Evolutionary conservation across 92 coral and sea anemone genomes (phyloP).

Genomic region (Porites evermanni): DNA sequence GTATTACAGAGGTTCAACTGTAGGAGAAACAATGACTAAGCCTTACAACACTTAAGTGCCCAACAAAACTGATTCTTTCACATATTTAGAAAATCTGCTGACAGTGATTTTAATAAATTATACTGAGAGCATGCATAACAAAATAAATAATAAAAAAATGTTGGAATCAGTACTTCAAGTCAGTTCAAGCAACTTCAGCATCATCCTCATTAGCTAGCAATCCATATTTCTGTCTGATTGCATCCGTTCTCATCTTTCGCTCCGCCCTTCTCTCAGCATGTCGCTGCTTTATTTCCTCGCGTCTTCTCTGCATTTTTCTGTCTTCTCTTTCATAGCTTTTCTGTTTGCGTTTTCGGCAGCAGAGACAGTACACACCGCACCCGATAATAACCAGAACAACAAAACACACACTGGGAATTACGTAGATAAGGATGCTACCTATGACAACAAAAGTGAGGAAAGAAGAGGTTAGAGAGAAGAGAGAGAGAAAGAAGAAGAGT

Average conservation of each 20-base stretch:
- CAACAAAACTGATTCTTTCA: no score
- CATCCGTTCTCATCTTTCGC: slow-evolving; percentile 82
- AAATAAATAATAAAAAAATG: not conserved
- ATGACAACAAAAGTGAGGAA: not conserved
- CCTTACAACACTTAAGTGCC: no score
- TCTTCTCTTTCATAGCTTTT: slow-evolving; percentile 72
- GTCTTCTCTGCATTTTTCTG: slow-evolving; percentile 69
- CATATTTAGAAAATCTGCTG: no score
- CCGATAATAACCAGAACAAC: slow-evolving; percentile 77
- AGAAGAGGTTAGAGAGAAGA: not conserved
- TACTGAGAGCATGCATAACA: not conserved
- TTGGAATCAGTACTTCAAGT: not conserved
- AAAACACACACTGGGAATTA: slow-evolving; percentile 85
- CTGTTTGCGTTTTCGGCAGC: slow-evolving; percentile 82
- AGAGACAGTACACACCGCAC: slow-evolving; percentile 94
- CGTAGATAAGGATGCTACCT: slow-evolving; percentile 89
- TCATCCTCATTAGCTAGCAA: slow-evolving; percentile 84
- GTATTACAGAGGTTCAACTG: no score
- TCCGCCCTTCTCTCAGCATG: slow-evolving; percentile 84
- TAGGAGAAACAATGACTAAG: no score
- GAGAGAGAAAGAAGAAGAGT: no score
- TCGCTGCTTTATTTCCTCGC: slow-evolving; percentile 74
- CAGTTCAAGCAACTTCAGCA: slow-evolving; percentile 64
- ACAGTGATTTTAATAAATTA: no score
- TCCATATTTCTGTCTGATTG: slow-evolving; percentile 95